Base-by-base conservation (phyloP, 2,113 vertebrate species). In the Ellobius talpinus region DNA sequence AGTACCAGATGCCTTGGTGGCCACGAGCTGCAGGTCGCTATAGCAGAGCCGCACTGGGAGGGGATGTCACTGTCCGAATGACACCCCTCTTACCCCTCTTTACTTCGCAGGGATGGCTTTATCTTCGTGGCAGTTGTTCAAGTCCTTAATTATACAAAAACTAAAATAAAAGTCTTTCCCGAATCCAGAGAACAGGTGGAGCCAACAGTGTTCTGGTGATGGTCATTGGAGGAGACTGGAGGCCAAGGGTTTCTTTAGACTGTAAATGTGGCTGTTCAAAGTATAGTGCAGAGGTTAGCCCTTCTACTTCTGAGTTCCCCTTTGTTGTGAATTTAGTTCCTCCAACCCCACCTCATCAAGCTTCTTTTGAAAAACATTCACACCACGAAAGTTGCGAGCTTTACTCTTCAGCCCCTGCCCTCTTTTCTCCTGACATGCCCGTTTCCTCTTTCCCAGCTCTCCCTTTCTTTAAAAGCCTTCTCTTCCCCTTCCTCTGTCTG, bases 1-100 rank as follows among this genome's bases (percentile, higher is more conserved):
- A 98, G 98, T 98, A 98, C 97, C 97, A 96, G 96, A 93, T 98
- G 98, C 98, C 98, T 95, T 97, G 76, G 92, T 96, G 98, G 95
- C 98, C 97, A 98, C 97, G 95, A 96, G 92, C 88, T 94, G 94
- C 76, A 26, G 95, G 89, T 96, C 36, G 85, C 97, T 96, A 91
- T 76, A 74, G 96, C 97, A 97, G 90, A 76, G 66, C 95, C 91
- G 42, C 96, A 89, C 0, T 10, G n/a, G 95, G 96, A 90, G 94
- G 66, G 33, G n/a, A 8, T 39, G n/a, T 94, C 89, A 97, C 93
- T 93, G 14, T 68, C 45, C 97, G 79, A 88, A 97, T 70, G 96
- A 95, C 72, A 88, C 23, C 94, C 95, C 65, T 55, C 95, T 87
- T 95, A 88, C 21, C 94, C 95, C 61, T 55, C 95, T 87, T 95